Evolutionary conservation across 2,797 vertebrate genomes (phyloP), one percentile per base, ranked within the genome.

Genomic region (Potorous gilbertii): DNA sequence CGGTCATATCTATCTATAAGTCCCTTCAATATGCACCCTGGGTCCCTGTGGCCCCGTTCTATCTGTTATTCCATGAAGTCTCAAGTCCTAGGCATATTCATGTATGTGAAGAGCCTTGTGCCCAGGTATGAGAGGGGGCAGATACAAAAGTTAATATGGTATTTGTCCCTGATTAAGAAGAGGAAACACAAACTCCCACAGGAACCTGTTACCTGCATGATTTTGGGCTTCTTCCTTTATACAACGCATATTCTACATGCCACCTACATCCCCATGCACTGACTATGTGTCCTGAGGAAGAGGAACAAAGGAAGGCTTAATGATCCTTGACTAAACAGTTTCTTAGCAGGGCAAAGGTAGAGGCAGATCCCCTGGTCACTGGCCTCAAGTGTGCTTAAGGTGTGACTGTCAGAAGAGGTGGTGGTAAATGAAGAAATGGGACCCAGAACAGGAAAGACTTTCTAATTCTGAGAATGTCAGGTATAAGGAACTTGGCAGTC

Each of bases 141-240:
- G 66, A 40, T 66, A 62, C n/a, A 74, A 74, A 40, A 1, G 16
- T 40, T n/a, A 40, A 24, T 40, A 74, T 21, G 18, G 9, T 4
- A 40, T 21, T 40, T 74, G 66, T 74, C 8, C n/a, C n/a, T 74
- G 66, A 91, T 89, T 92, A n/a, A 93, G 50, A 92, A 0, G 0
- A 5, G 40, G 95, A 95, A 93, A 40, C 46, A 74, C 31, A 56
- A 50, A 74, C 93, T 93, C 94, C 56, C 62, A 54, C 90, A n/a
- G 90, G 91, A 97, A 81, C 28, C 50, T 92, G 18, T 24, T 50
- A 55, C 28, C 40, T 94, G 92, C 91, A n/a, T 21, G 5, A 50
- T 93, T 93, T 93, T 54, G 87, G n/a, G 27, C 9, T 34, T 94
- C 81, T 74, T 10, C 10, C 46, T 87, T 90, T 95, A 66, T 28